Evolutionary conservation across 2,113 vertebrate genomes (phyloP), one percentile per base, ranked within the genome.

Genomic region (Alces alces): DNA sequence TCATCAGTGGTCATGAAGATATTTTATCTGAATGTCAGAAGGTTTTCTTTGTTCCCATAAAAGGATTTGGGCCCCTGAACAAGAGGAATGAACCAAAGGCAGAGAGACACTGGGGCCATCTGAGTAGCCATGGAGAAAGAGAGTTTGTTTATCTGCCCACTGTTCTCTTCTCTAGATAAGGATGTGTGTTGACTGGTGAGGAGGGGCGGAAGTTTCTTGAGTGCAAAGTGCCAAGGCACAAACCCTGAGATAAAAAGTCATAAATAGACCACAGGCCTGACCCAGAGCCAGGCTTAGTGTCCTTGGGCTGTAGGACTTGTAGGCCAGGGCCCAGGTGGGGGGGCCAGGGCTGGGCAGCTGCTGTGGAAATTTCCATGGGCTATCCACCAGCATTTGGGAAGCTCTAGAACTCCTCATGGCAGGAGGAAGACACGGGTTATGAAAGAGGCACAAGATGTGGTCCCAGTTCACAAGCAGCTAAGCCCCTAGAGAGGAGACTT

Each of bases 241-340:
- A 96, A 82, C 78, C 86, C 88, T 98, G 97, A 98, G 95, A 97
- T 97, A 98, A 97, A 97, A 87, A 93, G 94, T 84, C 83, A 91
- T 97, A 98, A 98, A 98, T 98, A 98, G 97, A 96, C 61, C 25
- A 7, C 16, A 91, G 80, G 64, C 78, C 93, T 98, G 97, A 93
- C 70, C 79, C 36, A 25, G 93, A 84, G 97, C 97, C 97, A 94
- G 93, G 85, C 86, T 78, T 57, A 7, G 78, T 96, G 98, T 97
- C 97, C 98, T 97, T 98, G 97, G 86, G 66, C 95, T 58, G 28
- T 45, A 47, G 92, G 87, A n/a, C 88, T 66, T 25, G 3, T 3
- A 43, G 78, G 60, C 97, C 95, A 39, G 30, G 66, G 58, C 91
- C 93, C 55, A 28, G 84, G 28, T 64, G 9, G 45, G 82, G 88